These are phyloP conservation scores for Eurois occulta DNA, from an alignment of 2,888 invertebrate genomes.

Conservation along the genomic window DNA sequence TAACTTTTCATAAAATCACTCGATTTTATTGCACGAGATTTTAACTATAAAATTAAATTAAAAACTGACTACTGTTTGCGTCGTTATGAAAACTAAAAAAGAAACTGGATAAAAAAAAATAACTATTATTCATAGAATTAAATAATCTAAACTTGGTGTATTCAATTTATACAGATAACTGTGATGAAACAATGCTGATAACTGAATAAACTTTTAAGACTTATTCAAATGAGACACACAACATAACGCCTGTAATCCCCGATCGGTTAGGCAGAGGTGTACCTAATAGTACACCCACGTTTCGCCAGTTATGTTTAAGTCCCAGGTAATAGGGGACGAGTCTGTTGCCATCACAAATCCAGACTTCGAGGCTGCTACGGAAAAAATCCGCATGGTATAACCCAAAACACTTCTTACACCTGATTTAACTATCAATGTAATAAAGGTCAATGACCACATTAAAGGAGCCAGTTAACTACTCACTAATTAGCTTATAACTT, in stretches of 20 bases:
- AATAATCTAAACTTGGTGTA: background rate
- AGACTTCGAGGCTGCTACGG: too few relatives aligned
- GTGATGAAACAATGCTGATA: background rate
- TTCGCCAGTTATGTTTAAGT: too few relatives aligned
- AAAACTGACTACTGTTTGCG: conserved; percentile 15
- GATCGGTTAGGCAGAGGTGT: background rate
- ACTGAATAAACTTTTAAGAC: background rate
- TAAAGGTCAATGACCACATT: background rate
- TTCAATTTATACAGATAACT: background rate
- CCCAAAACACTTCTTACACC: too few relatives aligned
- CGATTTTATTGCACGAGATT: conserved; percentile 14
- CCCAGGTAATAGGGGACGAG: too few relatives aligned
- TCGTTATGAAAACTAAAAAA: conserved; percentile 27
- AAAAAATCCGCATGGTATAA: too few relatives aligned
- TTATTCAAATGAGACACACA: background rate
- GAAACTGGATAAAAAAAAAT: background rate
- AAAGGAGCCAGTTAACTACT: conserved; percentile 20
- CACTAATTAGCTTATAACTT: conserved; percentile 25
- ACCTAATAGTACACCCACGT: too few relatives aligned
- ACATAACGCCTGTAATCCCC: background rate
- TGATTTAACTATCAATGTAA: background rate
- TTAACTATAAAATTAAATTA: conserved; percentile 2
- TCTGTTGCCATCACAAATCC: too few relatives aligned
- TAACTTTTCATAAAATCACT: conserved; percentile 39
- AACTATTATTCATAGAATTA: background rate